Conservation (phyloP, 2,113 vertebrate genomes). For the Lepus timidus region DNA sequence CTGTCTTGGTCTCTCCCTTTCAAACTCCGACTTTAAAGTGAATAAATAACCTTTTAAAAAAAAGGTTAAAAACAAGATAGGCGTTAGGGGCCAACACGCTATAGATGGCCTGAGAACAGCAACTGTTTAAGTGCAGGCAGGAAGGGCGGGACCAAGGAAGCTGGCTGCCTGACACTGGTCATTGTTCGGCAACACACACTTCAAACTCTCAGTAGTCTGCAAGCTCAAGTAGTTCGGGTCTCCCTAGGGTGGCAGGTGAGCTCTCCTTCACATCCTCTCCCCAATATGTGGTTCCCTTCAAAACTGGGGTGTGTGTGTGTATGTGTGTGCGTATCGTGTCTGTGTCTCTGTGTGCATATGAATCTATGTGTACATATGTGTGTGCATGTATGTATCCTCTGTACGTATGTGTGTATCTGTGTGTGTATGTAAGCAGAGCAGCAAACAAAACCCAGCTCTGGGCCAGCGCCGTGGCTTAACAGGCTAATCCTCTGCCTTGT, state of each 20-base stretch:
- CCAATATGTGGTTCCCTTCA: background rate
- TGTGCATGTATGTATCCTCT: too few relatives aligned
- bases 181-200: background rate
- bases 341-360: too few relatives aligned
- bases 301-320: background rate
- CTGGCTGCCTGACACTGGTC: background rate
- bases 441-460: background rate
- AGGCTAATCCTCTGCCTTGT: too few relatives aligned
- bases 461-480: too few relatives aligned
- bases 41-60: too few relatives aligned
- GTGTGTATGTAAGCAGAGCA: background rate
- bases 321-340: too few relatives aligned
- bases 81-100: background rate
- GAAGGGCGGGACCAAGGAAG: background rate
- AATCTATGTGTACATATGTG: too few relatives aligned
- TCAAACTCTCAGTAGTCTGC: constrained; percentile 22
- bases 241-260: background rate
- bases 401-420: too few relatives aligned
- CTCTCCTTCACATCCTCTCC: background rate
- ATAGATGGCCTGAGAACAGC: background rate
- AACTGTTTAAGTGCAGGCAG: background rate
- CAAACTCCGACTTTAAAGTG: too few relatives aligned
- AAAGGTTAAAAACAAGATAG: background rate
- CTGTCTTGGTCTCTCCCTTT: too few relatives aligned
- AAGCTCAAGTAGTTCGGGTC: background rate